These are phyloP conservation scores for Scaptomyza montana DNA, from an alignment of 1,140 invertebrate species.

Conservation along the genomic window DNA sequence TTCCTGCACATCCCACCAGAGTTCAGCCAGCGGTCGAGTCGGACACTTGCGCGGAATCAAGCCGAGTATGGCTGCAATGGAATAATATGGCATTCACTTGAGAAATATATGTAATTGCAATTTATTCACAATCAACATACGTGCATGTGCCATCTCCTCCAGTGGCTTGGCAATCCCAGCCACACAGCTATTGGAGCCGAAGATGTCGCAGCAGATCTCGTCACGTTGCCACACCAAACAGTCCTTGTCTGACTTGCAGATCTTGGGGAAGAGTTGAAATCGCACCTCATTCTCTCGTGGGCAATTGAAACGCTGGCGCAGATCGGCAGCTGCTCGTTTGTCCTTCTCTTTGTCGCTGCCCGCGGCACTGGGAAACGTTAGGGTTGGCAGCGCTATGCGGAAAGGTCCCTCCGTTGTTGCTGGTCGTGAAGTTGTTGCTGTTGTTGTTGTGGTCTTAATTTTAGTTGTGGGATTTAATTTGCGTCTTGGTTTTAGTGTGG, in stretches of 20 bases:
- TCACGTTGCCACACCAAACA: slow-evolving; percentile 85
- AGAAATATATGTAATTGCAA: background rate
- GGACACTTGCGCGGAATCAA: slow-evolving; percentile 88
- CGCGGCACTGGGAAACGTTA: slow-evolving; percentile 75
- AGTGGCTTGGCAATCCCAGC: slow-evolving; percentile 85
- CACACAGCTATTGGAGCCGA: slow-evolving; percentile 85
- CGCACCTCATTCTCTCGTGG: slow-evolving; percentile 84
- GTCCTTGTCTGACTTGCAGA: slow-evolving; percentile 85
- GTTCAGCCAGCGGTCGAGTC: slow-evolving; percentile 86
- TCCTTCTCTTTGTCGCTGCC: slow-evolving; percentile 68
- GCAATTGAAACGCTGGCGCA: slow-evolving; percentile 83
- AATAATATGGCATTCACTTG: background rate
- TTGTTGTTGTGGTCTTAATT: slow-evolving; percentile 18
- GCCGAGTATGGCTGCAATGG: slow-evolving; percentile 86
- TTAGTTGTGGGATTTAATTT: slow-evolving; percentile 56
- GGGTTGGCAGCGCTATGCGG: slow-evolving; percentile 78
- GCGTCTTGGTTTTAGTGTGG: slow-evolving; percentile 43
- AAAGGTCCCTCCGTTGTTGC: slow-evolving; percentile 67
- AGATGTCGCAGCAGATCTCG: slow-evolving; percentile 85
- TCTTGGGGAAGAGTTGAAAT: slow-evolving; percentile 85
- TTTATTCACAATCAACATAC: slow-evolving; percentile 80
- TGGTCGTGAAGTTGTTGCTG: slow-evolving; percentile 54
- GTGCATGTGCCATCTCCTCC: slow-evolving; percentile 85
- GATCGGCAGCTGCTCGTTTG: slow-evolving; percentile 55
- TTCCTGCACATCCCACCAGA: slow-evolving; percentile 87